Evolutionary conservation across 2,113 vertebrate species (phyloP).

Genomic region (Etheostoma cragini): DNA sequence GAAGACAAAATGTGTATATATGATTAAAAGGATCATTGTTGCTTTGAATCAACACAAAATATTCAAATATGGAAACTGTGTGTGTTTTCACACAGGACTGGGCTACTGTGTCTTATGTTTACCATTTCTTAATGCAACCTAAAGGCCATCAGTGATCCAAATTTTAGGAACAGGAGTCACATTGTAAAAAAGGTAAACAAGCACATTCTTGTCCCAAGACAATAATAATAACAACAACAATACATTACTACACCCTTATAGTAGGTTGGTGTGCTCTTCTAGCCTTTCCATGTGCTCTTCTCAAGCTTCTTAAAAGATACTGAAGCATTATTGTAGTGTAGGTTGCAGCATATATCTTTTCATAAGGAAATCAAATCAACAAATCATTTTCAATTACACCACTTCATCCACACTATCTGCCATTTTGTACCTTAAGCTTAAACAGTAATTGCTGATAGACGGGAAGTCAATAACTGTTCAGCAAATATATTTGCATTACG

Average conservation of each 20-base stretch:
- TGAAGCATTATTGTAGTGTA: not conserved
- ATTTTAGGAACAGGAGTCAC: not conserved
- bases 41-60: not conserved
- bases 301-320: not conserved
- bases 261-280: not conserved
- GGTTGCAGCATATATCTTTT: not conserved
- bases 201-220: not conserved
- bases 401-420: not conserved
- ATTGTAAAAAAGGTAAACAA: not conserved
- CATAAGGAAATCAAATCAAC: not conserved
- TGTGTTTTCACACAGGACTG: not conserved
- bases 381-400: not conserved
- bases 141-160: not conserved
- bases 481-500: not conserved
- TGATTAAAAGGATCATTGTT: not conserved
- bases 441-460: not conserved
- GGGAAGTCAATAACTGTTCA: not conserved
- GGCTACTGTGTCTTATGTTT: not conserved
- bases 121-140: not conserved
- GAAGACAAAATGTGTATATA: not conserved
- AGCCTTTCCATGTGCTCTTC: not conserved
- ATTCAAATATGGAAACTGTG: not conserved
- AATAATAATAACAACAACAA: not conserved
- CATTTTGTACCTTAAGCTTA: not conserved
- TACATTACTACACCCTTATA: not conserved